Base-by-base conservation (phyloP, 2,113 vertebrate genomes). In the Hystrix brachyura region DNA sequence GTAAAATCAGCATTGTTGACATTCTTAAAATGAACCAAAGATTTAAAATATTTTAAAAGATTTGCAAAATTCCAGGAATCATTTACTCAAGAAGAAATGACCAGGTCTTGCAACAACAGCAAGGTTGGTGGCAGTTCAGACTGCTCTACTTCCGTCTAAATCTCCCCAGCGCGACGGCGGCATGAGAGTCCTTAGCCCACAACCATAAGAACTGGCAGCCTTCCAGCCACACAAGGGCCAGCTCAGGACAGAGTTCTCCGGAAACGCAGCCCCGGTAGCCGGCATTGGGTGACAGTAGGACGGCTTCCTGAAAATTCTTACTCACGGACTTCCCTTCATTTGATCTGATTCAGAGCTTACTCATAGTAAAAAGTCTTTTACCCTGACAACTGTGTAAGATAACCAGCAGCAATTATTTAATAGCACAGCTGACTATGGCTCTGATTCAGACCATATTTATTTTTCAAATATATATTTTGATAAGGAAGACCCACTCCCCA, bases 241-340 rank as follows among this genome's bases (percentile, higher is more conserved):
- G 21, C 21, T 74, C 38, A 46, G 21, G 60, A 23, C 3, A 1
- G 15, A 4, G 8, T 48, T 27, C 15, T 90, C 13, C 57, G 34
- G 29, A 43, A 11, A 25, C 23, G 29, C 15, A 4, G 29, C 14
- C 46, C 29, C 48, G 4, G 2, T 11, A 32, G 6, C 51, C 29
- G 32, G 18, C 59, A 51, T 23, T 34, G 0, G 1, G 23, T 67
- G 43, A 21, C 6, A 17, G 6, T 14, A 21, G 0, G 8, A 7
- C 65, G 32, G n/a, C 48, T 94, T 95, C 94, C 84, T 2, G 5
- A 65, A 85, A 92, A 55, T 14, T n/a, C 51, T 48, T 29, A 5
- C 32, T 29, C 19, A 25, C 4, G 3, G 7, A 4, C 3, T 57
- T 48, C 62, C 34, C 10, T 71, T 19, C 43, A 64, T 38, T 71